Base-by-base conservation (phyloP, 2,888 invertebrate species). In the Mellilla xanthometata region DNA sequence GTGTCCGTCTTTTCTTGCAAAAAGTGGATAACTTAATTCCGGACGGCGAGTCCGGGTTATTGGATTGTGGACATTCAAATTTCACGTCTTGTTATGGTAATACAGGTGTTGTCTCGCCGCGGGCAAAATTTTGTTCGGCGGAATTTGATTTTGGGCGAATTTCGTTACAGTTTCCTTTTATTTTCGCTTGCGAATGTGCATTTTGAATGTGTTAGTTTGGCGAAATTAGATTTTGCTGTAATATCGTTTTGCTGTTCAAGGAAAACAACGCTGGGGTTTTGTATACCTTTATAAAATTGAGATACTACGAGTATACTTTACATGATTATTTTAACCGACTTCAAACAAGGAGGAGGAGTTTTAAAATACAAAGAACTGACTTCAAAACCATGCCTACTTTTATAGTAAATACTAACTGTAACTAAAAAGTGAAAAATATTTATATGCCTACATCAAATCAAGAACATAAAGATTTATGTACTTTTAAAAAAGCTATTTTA, bases 21-120 rank as follows among this genome's bases (percentile, higher is more conserved):
- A 89, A 88, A 87, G 84, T 82, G 84, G 85, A 83, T 88, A 89
- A 87, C 86, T 87, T 86, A 83, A 87, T 88, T 85, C 81, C 73
- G 71, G 56, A 56, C 59, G 67, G 69, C 60, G 76, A 68, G 72
- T 76, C 60, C 58, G 71, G 76, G 71, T 86, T 83, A 87, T 88
- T 85, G 79, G 87, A 83, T 88, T 87, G 84, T 65, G 85, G 81
- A 82, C 87, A 84, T 86, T 86, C 86, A 86, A 88, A 88, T 88
- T 87, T 81, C 77, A 77, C 71, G 77, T 87, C 87, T 88, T 87
- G 88, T 89, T 88, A 89, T 89, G 89, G 78, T 81, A 89, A 89
- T 88, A 65, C 81, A 83, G 78, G 86, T 84, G 86, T 86, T 85
- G 82, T 84, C 71, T 85, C 68, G 82, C 82, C 74, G 52, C 63